Evolutionary conservation across 2,888 invertebrate genomes (phyloP).

Genomic region (Leptinotarsa peninsularis): DNA sequence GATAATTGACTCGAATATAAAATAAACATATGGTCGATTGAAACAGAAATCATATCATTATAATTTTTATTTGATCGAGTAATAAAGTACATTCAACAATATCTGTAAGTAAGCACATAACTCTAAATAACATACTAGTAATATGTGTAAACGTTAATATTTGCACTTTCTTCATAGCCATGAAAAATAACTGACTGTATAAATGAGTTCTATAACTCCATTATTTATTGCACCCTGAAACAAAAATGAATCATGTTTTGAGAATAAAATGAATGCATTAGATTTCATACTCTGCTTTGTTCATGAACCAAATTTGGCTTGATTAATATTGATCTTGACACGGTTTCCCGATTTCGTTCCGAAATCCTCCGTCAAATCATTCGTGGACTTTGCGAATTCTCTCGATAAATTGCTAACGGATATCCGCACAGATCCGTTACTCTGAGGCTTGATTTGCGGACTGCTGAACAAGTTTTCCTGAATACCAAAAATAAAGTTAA

Average conservation of each 20-base stretch:
- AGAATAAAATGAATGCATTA: background rate
- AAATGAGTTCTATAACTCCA: background rate
- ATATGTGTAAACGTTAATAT: conserved; percentile 1
- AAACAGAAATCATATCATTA: background rate
- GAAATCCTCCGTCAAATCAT: conserved; percentile 54
- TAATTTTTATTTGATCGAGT: conserved; percentile 6
- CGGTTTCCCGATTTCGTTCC: conserved; percentile 55
- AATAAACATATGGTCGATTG: background rate
- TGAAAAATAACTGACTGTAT: background rate
- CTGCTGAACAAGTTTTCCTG: conserved; percentile 62
- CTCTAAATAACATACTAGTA: background rate
- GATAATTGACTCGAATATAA: too few species aligned
- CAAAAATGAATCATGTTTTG: background rate
- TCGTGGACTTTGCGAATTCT: conserved; percentile 62
- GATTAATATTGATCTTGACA: conserved; percentile 62
- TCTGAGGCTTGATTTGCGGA: conserved; percentile 61
- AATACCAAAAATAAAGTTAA: conserved; percentile 38
- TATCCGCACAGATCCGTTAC: conserved; percentile 64
- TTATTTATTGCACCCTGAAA: conserved; percentile 5
- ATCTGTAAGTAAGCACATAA: conserved; percentile 7
- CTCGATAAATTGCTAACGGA: conserved; percentile 60
- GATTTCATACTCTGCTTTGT: conserved; percentile 29
- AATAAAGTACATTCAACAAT: background rate
- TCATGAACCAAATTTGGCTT: conserved; percentile 44
- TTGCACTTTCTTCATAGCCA: conserved; percentile 7